Conservation (phyloP, 2,797 vertebrate species). For the Bufotes viridis region DNA sequence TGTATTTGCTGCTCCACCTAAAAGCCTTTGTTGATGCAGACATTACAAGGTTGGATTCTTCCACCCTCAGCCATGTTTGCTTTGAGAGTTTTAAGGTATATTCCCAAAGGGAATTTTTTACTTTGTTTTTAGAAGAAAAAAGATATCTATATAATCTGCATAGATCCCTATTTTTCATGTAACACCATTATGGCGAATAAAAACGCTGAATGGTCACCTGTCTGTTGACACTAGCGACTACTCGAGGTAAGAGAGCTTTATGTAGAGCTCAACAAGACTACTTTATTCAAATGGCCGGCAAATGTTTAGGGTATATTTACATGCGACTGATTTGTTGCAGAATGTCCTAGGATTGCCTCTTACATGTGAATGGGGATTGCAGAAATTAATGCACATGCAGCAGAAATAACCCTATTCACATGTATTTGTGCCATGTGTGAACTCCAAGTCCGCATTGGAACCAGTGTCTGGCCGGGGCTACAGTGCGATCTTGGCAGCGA, state of each 20-base stretch:
- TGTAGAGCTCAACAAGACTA: neutral
- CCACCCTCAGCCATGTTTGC: neutral
- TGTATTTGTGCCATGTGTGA: neutral
- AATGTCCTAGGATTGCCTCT: neutral
- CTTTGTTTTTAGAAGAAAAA: neutral
- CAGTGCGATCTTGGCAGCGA: no score
- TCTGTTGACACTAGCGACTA: neutral
- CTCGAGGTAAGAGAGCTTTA: neutral
- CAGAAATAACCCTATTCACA: neutral
- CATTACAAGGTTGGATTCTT: neutral
- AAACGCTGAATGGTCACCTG: neutral
- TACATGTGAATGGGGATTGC: neutral
- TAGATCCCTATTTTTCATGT: neutral
- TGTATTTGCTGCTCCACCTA: neutral
- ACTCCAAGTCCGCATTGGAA: neutral
- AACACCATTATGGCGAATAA: no score
- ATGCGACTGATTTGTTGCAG: neutral
- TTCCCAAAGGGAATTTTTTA: conserved; percentile 35
- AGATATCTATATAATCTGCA: neutral
- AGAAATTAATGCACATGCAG: neutral
- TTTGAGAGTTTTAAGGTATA: conserved; percentile 5
- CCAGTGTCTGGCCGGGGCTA: no score
- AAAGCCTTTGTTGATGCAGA: neutral
- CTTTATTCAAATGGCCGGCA: neutral
- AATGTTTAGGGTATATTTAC: neutral